Base-by-base conservation (phyloP, 53 echinoderm and acorn worm genomes). In the Pentamera pediparva region DNA sequence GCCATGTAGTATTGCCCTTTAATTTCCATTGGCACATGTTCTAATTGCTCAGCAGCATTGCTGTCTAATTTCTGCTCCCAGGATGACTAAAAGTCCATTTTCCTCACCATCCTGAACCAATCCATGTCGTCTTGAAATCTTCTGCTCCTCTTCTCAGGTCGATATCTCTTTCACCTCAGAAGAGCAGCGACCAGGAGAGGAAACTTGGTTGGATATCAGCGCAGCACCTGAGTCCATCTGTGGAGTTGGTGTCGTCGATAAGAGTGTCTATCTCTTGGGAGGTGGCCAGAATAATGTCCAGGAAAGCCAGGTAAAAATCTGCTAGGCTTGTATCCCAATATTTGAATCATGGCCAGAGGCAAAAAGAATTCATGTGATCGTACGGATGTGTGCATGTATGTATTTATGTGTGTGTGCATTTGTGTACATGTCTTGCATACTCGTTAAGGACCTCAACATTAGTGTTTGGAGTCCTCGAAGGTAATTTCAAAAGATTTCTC, bases 201-300 rank as follows among this genome's bases (percentile, higher is more conserved):
- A 35, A n/a, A 86, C 91, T 0, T 49, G 50, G 25, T 84, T 98
- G 5, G 56, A 61, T 18, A 62, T 98, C 21, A 70, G 83, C 26
- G 86, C 98, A n/a, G 83, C 86, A 9, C 75, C 86, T 4, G 75
- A 75, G 1, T 98, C 98, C 0, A 83, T 98, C 9, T 98, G 98
- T 59, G 98, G 86, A 36, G 59, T 98, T 1, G 96, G 98, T 0
- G 83, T 98, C n/a, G 98, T 98, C 2, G 98, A 98, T 58, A 92
- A 98, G 73, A 98, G 98, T 75, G 98, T 92, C 31, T 84, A 91
- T 28, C 70, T 98, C 3, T 63, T 98, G 0, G 88, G 91, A 21
- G 84, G 92, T 70, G 84, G 92, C 55, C 83, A 83, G 33, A 92
- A 98, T 75, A 78, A 83, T 39, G 58, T 92, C 22, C 84, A 81